Conservation (phyloP, 2,888 invertebrate genomes). For the Parelbella ahira region DNA sequence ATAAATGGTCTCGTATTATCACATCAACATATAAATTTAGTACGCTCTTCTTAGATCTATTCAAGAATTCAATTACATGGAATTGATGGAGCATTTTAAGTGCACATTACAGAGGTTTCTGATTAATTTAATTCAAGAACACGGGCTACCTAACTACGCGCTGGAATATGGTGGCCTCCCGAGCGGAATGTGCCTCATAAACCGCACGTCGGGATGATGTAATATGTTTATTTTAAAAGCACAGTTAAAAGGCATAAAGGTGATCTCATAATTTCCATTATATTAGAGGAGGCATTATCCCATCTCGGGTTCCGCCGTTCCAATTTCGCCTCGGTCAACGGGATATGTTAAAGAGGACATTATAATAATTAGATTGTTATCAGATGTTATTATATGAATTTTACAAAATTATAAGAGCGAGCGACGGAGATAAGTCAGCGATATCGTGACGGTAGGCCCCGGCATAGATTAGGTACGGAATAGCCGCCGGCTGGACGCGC, state of each 20-base stretch:
- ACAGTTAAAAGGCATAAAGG: conserved; percentile 64
- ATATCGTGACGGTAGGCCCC: conserved; percentile 71
- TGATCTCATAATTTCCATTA: conserved; percentile 71
- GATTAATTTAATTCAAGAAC: conserved; percentile 45
- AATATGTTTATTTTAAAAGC: conserved; percentile 75
- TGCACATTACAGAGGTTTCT: conserved; percentile 33
- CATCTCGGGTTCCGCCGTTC: conserved; percentile 50
- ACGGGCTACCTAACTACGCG: conserved; percentile 37
- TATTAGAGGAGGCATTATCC: conserved; percentile 70
- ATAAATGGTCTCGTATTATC: conserved; percentile 9
- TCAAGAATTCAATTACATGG: conserved; percentile 23
- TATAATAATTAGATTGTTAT: conserved; percentile 80
- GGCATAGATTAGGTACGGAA: conserved; percentile 60
- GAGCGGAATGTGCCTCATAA: conserved; percentile 41
- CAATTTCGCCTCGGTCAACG: conserved; percentile 62
- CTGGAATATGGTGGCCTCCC: conserved; percentile 36
- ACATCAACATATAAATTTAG: conserved; percentile 19
- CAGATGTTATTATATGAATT: conserved; percentile 78
- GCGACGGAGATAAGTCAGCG: conserved; percentile 68
- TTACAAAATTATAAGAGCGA: conserved; percentile 73
- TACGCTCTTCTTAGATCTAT: conserved; percentile 17
- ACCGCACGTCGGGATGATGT: conserved; percentile 42
- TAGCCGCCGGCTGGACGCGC: conserved; percentile 57
- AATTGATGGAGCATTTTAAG: conserved; percentile 27
- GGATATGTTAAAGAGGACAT: conserved; percentile 79